Evolutionary conservation across 2,888 invertebrate species (phyloP).

Genomic region (Strigamia maritima): DNA sequence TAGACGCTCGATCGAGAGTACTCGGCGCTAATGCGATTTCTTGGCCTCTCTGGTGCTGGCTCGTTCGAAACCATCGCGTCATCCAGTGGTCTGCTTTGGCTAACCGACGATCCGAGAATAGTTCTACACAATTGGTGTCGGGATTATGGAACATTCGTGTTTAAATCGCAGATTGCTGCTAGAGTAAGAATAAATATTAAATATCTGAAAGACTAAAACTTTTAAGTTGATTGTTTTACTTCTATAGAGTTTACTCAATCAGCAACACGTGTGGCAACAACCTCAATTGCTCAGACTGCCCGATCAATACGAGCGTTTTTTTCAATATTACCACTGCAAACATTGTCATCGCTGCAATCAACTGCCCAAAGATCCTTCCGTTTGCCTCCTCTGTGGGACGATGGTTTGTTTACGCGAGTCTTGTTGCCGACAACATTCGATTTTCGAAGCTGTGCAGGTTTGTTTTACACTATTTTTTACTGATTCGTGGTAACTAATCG

Average conservation of each 20-base stretch:
- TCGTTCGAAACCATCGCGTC: background rate
- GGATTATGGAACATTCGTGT: slow-evolving; percentile 62
- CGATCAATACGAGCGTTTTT: slow-evolving; percentile 84
- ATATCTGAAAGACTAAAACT: background rate
- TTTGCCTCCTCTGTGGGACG: slow-evolving; percentile 88
- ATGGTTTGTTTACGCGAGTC: slow-evolving; percentile 86
- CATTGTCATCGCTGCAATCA: slow-evolving; percentile 84
- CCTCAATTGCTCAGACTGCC: slow-evolving; percentile 83
- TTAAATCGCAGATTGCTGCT: slow-evolving; percentile 61
- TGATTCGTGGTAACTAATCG: background rate
- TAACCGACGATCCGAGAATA: slow-evolving; percentile 46
- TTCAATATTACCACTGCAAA: slow-evolving; percentile 86
- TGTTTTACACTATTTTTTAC: slow-evolving; percentile 43
- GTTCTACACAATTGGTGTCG: slow-evolving; percentile 65
- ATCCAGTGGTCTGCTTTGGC: slow-evolving; percentile 45
- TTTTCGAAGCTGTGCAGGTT: slow-evolving; percentile 80
- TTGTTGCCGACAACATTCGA: slow-evolving; percentile 74
- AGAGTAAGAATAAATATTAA: slow-evolving; percentile 47
- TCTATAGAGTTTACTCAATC: slow-evolving; percentile 56
- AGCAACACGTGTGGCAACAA: slow-evolving; percentile 74
- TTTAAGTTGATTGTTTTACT: background rate
- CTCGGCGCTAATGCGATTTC: slow-evolving; percentile 70
- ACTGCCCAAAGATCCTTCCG: slow-evolving; percentile 84
- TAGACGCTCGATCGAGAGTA: slow-evolving; percentile 62
- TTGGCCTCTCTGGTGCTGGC: slow-evolving; percentile 65